phyloP scores from a whole-genome alignment of 2,113 vertebrate genomes.

The Microcebus griseorufus region DNA sequence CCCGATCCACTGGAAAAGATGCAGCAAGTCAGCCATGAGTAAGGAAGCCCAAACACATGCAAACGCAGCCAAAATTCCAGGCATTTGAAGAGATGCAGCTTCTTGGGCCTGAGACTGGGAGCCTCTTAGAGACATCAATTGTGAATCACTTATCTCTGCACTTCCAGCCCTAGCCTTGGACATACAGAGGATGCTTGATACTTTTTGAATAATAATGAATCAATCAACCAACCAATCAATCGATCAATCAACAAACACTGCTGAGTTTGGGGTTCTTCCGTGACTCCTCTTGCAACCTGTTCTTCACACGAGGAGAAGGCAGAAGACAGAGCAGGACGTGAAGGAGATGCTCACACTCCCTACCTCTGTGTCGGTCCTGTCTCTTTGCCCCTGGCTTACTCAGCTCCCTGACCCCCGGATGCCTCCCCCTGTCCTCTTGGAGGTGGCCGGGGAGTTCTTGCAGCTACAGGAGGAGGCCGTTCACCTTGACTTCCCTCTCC shows the following conservation, averaged over 20 bases:
- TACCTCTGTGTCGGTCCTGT: not conserved
- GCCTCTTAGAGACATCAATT: not conserved
- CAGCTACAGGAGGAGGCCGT: not conserved
- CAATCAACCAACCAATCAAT: not conserved
- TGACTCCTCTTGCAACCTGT: not conserved
- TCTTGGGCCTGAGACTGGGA: not conserved
- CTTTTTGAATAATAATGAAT: not conserved
- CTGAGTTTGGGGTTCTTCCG: not conserved
- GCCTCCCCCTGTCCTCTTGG: not conserved
- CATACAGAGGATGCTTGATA: not conserved
- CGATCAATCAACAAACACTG: not conserved
- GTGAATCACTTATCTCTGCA: not conserved
- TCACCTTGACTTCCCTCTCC: not conserved
- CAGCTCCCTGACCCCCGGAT: not conserved
- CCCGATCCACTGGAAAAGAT: not conserved
- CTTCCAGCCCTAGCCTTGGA: not conserved
- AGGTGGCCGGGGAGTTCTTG: not conserved
- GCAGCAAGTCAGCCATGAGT: not conserved
- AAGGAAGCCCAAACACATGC: not conserved
- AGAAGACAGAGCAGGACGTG: not conserved
- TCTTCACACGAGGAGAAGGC: not conserved
- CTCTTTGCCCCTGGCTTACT: too few relatives aligned
- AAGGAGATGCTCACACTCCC: not conserved
- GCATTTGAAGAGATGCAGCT: not conserved
- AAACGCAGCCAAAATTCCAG: not conserved